Conservation (phyloP, 2,888 invertebrate genomes). For the Parasteatoda lunata region DNA sequence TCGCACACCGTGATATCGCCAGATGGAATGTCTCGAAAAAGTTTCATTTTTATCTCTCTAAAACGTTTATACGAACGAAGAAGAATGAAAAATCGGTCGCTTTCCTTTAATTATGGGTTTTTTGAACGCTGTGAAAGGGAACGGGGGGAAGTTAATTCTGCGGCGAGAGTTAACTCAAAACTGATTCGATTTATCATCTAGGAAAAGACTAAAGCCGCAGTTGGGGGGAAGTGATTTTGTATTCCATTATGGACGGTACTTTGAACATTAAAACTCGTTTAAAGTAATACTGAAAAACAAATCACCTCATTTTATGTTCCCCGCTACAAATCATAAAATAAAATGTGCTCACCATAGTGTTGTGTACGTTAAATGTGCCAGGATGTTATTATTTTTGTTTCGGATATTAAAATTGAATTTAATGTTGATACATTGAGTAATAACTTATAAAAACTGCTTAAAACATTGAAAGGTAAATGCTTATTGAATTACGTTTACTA, state of each 20-base stretch:
- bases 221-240: background rate
- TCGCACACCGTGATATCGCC: constrained; percentile 39
- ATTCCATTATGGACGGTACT: background rate
- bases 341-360: too few species aligned
- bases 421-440: background rate
- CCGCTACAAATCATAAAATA: too few species aligned
- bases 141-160: constrained; percentile 45
- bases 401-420: background rate
- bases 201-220: constrained; percentile 1
- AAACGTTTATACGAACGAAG: background rate
- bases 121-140: constrained; percentile 17
- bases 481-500: too few species aligned
- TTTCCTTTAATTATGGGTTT: constrained; percentile 53
- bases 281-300: background rate
- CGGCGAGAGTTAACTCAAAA: constrained; percentile 11
- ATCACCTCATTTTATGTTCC: too few species aligned
- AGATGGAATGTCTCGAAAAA: constrained; percentile 49
- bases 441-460: background rate
- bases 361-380: background rate
- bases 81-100: constrained; percentile 35
- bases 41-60: constrained; percentile 24
- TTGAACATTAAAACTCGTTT: constrained; percentile 5
- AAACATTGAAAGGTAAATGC: too few species aligned
- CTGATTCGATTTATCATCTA: constrained; percentile 44
- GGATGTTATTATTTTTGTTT: background rate